A percentile compares a stretch with the other conserved stretches of the same genome.
Evolutionary conservation across 2,888 invertebrate genomes (phyloP).

Genomic region (Heliconius ismenius): DNA sequence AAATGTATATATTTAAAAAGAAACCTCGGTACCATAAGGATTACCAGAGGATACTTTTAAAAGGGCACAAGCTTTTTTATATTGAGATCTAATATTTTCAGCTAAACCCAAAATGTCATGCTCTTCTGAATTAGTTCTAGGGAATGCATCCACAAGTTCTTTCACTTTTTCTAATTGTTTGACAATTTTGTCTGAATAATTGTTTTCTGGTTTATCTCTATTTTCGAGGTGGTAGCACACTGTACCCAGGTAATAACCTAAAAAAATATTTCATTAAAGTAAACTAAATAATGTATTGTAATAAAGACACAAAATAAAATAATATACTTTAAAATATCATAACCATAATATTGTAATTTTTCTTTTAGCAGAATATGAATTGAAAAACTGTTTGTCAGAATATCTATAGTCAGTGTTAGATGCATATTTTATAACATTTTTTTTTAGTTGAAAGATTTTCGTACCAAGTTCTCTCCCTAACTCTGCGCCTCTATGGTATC

Average conservation of each 20-base stretch:
- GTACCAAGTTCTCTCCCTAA: conserved; percentile 86
- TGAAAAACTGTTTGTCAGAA: too few species aligned
- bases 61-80: conserved; percentile 85
- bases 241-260: conserved; percentile 86
- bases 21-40: conserved; percentile 81
- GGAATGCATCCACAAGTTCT: conserved; percentile 84
- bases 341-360: too few species aligned
- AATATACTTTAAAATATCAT: too few species aligned
- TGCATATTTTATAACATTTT: too few species aligned
- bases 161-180: conserved; percentile 81
- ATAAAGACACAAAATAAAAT: too few species aligned
- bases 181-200: conserved; percentile 79
- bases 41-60: conserved; percentile 82
- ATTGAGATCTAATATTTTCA: conserved; percentile 85
- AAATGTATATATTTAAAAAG: conserved; percentile 74
- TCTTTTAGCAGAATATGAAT: too few species aligned
- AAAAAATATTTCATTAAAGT: conserved; percentile 31
- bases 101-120: conserved; percentile 84
- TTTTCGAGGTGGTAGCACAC: conserved; percentile 75
- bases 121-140: conserved; percentile 83
- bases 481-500: conserved; percentile 89
- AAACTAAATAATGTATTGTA: too few species aligned
- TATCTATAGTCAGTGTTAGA: too few species aligned
- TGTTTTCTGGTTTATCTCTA: conserved; percentile 53
- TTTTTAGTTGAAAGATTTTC: not conserved